Base-by-base conservation (phyloP, 2,888 invertebrate species). In the Eumacrocentrus americanus region DNA sequence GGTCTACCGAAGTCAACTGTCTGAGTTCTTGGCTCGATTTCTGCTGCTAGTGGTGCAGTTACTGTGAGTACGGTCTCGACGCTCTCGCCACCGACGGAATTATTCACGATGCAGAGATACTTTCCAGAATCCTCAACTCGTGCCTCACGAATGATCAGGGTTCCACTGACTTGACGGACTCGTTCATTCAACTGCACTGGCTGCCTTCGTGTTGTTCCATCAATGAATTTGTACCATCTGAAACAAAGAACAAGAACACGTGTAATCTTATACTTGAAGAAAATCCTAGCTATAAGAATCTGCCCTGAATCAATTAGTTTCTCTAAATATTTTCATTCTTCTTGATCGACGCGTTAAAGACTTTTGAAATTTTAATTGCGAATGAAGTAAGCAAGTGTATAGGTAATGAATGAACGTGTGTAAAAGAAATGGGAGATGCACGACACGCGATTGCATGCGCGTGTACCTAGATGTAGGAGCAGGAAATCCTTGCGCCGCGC, bases 141-240 rank as follows among this genome's bases (percentile, higher is more conserved):
- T 11, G 95, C 94, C 77, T 94, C 92, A 67, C 91, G 89, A 69
- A 98, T 95, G 70, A 96, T 93, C 71, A 98, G 84, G 63, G 96
- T 96, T 60, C 96, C 96, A 63, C 95, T 95, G 12, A 94, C 92
- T 84, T 95, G 95, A 73, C 93, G 92, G 16, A 95, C 91, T 72
- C 95, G 87, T 64, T 95, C 95, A 78, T 93, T 91, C 67, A 95
- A 83, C 35, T 89, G 87, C n/a, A 95, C 94, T n/a, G 92, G 91
- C 79, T 92, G 92, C 78, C 94, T 92, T 56, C 92, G 86, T 2
- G 89, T 88, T 1, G 92, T 91, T 54, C 93, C 93, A 71, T 94
- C 94, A 73, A 93, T 89, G 82, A 94, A 94, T 81, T 95, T 95
- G 83, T 92, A 95, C 95, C 94, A 95, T 85, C 95, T 95, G 89